These are phyloP conservation scores for Anas platyrhynchos DNA, from an alignment of 2,113 vertebrate species.

Conservation along the genomic window DNA sequence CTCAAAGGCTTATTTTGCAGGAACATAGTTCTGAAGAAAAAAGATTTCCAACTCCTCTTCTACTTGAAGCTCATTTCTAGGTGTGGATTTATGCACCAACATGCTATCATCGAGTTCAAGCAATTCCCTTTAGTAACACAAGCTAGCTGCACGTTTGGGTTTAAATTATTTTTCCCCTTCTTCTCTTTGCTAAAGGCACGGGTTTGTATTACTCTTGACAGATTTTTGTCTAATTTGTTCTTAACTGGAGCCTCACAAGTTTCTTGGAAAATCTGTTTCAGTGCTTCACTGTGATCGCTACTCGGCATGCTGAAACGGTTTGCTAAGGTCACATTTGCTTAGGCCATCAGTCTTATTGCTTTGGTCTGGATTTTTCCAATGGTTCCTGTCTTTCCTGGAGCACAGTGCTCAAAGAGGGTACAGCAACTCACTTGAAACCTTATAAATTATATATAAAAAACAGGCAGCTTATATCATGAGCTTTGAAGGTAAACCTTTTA, in stretches of 20 bases:
- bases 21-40: neutral
- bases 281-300: neutral
- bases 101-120: neutral
- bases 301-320: neutral
- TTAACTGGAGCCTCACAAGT: neutral
- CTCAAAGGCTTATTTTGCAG: neutral
- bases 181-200: neutral
- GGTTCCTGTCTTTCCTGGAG: neutral
- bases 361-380: neutral
- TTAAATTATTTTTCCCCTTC: neutral
- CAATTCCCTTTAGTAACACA: neutral
- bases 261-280: neutral
- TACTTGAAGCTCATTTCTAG: neutral
- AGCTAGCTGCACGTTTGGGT: neutral
- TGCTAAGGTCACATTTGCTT: rapidly evolving
- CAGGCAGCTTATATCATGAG: neutral
- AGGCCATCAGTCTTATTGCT: neutral
- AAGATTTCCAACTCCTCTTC: neutral
- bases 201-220: neutral
- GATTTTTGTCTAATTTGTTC: neutral
- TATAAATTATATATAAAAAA: neutral
- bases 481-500: neutral
- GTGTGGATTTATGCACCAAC: neutral
- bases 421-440: neutral
- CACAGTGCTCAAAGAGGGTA: neutral